A percentile compares a stretch with the other conserved stretches of the same genome.
These are phyloP conservation scores for Drosophila aff. DNA, from an alignment of 1,140 invertebrate species.

Conservation along the genomic window DNA sequence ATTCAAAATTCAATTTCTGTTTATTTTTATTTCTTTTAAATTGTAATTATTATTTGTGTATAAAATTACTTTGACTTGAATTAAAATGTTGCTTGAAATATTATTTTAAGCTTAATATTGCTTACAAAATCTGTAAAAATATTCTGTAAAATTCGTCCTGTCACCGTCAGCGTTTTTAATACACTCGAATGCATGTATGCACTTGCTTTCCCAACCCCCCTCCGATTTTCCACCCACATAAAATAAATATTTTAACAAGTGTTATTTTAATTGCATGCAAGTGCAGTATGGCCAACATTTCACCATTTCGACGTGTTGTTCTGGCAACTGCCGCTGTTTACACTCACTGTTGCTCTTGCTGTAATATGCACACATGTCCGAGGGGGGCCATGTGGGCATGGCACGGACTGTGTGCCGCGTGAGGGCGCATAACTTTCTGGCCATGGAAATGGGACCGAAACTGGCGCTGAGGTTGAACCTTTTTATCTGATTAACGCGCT, in stretches of 20 bases:
- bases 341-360: conserved; percentile 39
- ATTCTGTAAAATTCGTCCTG: conserved; percentile 22
- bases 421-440: conserved; percentile 57
- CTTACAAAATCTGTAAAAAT: not conserved
- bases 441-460: conserved; percentile 15
- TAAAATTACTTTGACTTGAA: not conserved
- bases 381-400: not conserved
- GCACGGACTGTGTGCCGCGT: conserved; percentile 36
- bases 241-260: conserved; percentile 82
- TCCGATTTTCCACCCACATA: conserved; percentile 39
- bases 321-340: conserved; percentile 55
- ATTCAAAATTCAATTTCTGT: no score
- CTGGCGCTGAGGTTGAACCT: conserved; percentile 38
- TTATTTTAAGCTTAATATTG: not conserved
- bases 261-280: conserved; percentile 81
- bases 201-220: conserved; percentile 33
- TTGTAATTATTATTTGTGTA: not conserved
- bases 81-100: not conserved
- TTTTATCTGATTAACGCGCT: conserved; percentile 74
- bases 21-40: not conserved
- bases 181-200: not conserved
- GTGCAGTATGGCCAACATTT: conserved; percentile 56
- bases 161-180: conserved; percentile 42
- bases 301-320: conserved; percentile 24
- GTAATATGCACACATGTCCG: conserved; percentile 24